Base-by-base conservation (phyloP, 2,113 vertebrate species). In the Acrocephalus arundinaceus region DNA sequence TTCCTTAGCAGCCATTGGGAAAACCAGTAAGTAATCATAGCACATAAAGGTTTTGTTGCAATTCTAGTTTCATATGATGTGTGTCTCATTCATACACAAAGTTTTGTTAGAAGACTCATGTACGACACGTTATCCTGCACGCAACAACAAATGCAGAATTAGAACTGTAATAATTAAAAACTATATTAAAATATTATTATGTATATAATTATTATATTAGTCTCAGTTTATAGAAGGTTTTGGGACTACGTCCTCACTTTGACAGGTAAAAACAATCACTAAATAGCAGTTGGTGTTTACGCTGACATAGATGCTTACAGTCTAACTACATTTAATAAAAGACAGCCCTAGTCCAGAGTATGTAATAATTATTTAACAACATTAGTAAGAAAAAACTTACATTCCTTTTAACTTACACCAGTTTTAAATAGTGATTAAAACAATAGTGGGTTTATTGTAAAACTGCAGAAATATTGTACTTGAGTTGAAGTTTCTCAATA, bases 391-490 rank as follows among this genome's bases (percentile, higher is more conserved):
- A 78, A 65, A 84, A 49, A 11, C 0, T 7, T 13, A 28, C 9
- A 33, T 48, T 51, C 7, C 25, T 80, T 83, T 91, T 76, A 27
- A 79, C n/a, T 79, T 65, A n/a, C 5, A 61, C 2, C 7, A 68
- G 23, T 62, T 92, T 90, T 62, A 84, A 83, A 58, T 2, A 67
- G 30, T 35, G 33, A 27, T 15, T 80, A 45, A 21, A 93, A 49
- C 33, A 72, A 41, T 8, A 54, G 10, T 8, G 23, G 0, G 1
- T 65, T 83, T 88, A 65, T 45, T 8, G 0, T 21, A 72, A 75
- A 48, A 41, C 46, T 41, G 51, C 15, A 77, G 43, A 88, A 77
- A 77, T 19, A 6, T 3, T 58, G 39, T 41, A 68, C 46, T 41
- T 77, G 18, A 88, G 63, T 8, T 33, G 17, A 80, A 57, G 20